phyloP scores from a whole-genome alignment of 2,888 invertebrate species.

The Axea sp. region DNA sequence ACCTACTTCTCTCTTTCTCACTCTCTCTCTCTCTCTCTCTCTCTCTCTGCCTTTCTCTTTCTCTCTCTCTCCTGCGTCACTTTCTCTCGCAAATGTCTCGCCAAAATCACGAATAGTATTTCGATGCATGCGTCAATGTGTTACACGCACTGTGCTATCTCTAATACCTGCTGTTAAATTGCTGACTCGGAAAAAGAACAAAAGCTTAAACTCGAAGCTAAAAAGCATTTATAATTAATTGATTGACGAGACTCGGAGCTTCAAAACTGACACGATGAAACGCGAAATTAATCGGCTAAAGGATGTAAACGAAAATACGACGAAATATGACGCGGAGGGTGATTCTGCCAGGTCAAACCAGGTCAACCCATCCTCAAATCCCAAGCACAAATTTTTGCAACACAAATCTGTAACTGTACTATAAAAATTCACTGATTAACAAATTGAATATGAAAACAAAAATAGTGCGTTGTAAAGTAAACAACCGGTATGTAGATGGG shows the following conservation, averaged over 20 bases:
- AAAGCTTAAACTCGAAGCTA: conserved; percentile 6
- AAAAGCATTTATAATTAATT: neutral
- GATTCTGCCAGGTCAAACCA: conserved; percentile 15
- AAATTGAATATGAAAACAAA: conserved; percentile 22
- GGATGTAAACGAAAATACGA: neutral
- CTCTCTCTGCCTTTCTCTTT: neutral
- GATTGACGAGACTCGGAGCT: neutral
- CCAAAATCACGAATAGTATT: conserved; percentile 37
- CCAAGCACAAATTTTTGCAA: conserved; percentile 27
- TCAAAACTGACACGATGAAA: neutral
- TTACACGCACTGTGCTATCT: conserved; percentile 61
- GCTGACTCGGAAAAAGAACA: conserved; percentile 7
- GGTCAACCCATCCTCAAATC: conserved; percentile 19
- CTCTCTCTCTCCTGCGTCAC: conserved; percentile 34
- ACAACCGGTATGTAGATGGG: conserved; percentile 38
- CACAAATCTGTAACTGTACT: conserved; percentile 38
- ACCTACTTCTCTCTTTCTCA: conserved; percentile 1
- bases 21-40: conserved; percentile 2
- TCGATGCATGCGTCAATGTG: conserved; percentile 69
- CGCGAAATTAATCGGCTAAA: conserved; percentile 1
- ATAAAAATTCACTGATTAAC: conserved; percentile 31
- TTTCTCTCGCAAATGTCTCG: conserved; percentile 37
- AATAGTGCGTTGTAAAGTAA: conserved; percentile 25
- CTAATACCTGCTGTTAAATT: conserved; percentile 29
- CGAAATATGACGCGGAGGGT: conserved; percentile 12